Evolutionary conservation across 2,797 vertebrate genomes (phyloP).

Genomic region (Enteromius radiatus): DNA sequence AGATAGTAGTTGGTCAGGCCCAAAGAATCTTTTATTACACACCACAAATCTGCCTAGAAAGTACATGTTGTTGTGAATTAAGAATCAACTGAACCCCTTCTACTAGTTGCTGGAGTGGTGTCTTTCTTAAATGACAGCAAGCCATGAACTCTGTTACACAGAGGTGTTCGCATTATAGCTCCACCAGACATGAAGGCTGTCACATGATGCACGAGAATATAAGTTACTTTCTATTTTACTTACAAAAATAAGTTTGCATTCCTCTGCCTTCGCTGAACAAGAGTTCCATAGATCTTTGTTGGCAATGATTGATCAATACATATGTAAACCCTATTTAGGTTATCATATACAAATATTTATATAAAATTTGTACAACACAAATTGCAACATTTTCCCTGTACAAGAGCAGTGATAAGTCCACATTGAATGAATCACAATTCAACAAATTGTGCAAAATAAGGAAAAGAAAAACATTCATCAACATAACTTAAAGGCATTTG

Average conservation of each 20-base stretch:
- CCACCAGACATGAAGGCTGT: constrained; percentile 47
- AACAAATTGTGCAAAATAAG: constrained; percentile 74
- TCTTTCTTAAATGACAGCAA: constrained; percentile 44
- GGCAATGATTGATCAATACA: constrained; percentile 75
- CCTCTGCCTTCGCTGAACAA: constrained; percentile 49
- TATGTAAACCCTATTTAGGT: constrained; percentile 79
- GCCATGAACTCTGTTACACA: constrained; percentile 47
- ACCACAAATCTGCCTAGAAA: constrained; percentile 48
- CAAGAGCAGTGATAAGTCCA: constrained; percentile 81
- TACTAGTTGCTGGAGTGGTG: constrained; percentile 27
- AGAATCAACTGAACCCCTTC: constrained; percentile 24
- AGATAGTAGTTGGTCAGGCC: constrained; percentile 51
- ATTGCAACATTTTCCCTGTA: constrained; percentile 84
- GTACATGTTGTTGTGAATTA: constrained; percentile 44
- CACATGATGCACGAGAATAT: constrained; percentile 50
- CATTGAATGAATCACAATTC: constrained; percentile 81
- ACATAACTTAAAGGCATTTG: constrained; percentile 85
- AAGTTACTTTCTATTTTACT: constrained; percentile 57
- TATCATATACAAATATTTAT: constrained; percentile 86
- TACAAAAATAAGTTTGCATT: constrained; percentile 63
- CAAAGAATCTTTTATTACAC: constrained; percentile 49
- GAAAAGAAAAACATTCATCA: constrained; percentile 73
- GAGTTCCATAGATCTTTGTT: constrained; percentile 66
- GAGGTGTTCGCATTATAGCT: constrained; percentile 31
- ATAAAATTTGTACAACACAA: constrained; percentile 86